phyloP scores from a whole-genome alignment of 2,797 vertebrate genomes.

The Catamblyrhynchus diadema region DNA sequence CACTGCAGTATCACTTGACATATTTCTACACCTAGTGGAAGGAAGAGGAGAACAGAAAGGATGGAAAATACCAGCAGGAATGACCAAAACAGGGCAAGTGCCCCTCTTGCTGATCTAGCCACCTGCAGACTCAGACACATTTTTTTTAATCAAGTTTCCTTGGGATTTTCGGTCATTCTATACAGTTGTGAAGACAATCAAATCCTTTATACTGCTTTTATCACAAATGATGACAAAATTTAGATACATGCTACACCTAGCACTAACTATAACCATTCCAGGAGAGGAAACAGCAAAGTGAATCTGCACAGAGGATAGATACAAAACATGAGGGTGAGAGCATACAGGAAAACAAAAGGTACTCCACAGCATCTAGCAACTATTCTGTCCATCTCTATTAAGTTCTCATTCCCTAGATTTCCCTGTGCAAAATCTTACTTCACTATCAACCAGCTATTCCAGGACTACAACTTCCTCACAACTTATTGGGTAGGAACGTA shows the following conservation, averaged over 20 bases:
- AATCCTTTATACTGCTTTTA: neutral
- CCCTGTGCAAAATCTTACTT: neutral
- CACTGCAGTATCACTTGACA: neutral
- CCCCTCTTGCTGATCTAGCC: neutral
- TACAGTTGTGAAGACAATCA: neutral
- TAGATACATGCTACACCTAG: neutral
- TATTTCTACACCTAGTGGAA: conserved; percentile 46
- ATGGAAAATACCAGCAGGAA: neutral
- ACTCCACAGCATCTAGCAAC: neutral
- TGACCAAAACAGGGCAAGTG: neutral
- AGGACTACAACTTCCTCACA: neutral
- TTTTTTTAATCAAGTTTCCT: neutral
- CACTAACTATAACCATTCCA: neutral
- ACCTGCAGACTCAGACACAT: neutral
- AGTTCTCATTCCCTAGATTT: neutral
- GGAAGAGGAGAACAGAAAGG: neutral
- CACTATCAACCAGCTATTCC: neutral
- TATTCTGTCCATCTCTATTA: neutral
- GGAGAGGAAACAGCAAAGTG: neutral
- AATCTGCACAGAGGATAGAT: neutral
- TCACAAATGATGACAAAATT: neutral
- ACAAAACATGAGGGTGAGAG: neutral
- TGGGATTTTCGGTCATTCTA: neutral
- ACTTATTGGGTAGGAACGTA: neutral
- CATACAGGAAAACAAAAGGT: neutral